Evolutionary conservation across 2,113 vertebrate genomes (phyloP), one percentile per base, ranked within the genome.

Genomic region (Pelmatolapia mariae): DNA sequence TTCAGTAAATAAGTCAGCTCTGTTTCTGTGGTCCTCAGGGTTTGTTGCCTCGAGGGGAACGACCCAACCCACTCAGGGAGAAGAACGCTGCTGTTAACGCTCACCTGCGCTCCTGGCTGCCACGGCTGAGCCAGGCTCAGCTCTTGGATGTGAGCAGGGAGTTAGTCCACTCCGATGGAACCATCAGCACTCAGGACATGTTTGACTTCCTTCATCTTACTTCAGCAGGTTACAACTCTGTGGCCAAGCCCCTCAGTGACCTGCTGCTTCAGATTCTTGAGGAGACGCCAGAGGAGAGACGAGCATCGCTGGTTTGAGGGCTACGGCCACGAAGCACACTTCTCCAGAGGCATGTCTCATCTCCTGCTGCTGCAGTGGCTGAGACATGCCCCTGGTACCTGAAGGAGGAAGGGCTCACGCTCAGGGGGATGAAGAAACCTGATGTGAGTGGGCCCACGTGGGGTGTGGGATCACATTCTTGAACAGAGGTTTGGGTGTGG

Each of bases 201-300:
- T 99, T 99, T 54, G 98, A 99, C 94, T 99, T 98, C 96, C 98
- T 99, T 92, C 98, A 99, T 96, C 97, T 99, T 94, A 99, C 98
- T 0, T 95, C 97, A 18, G 90, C 97, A 10, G 99, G 97, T 57
- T 99, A 99, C 78, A 95, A 97, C 45, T 96, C 95, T 86, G 88
- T 99, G 78, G 97, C 98, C 91, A 98, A 98, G 84, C 97, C 98
- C 86, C 97, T 99, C 93, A 97, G 97, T 7, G 98, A 99, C 97
- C 97, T 99, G 95, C 97, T 99, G 95, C 98, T 99, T 92, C 98
- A 99, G 95, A 97, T 99, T 81, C 95, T 99, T 96, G 98, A 99
- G 90, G 98, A 99, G 94, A 99, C 97, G 52, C 98, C 98, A 0
- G 98, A 99, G 95, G 98, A 99, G 93, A 98, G 98, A 61, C 96